phyloP scores from a whole-genome alignment of 2,888 invertebrate species.

The Campoplex nolae region DNA sequence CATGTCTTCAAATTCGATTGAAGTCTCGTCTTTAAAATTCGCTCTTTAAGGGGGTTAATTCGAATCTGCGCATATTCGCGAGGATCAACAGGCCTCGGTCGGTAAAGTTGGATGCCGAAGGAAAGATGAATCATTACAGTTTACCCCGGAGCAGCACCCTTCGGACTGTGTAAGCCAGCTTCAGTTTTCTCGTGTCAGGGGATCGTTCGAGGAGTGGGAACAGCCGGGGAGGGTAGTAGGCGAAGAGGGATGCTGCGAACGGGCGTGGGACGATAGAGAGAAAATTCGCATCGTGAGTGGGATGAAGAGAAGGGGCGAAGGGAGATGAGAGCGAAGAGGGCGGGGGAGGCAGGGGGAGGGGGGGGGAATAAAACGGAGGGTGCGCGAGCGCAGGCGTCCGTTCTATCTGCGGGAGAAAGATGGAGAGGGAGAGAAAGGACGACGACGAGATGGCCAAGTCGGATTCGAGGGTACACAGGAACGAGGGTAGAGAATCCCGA shows the following conservation, averaged over 20 bases:
- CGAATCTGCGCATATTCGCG: background rate
- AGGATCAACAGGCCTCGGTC: background rate
- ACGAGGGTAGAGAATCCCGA: constrained; percentile 54
- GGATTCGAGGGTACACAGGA: constrained; percentile 56
- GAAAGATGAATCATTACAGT: background rate
- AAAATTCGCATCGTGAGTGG: constrained; percentile 55
- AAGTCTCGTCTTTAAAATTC: too few species aligned
- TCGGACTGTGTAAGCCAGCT: constrained; percentile 27
- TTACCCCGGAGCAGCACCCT: constrained; percentile 19
- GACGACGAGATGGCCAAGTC: constrained; percentile 47
- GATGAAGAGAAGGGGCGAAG: constrained; percentile 19
- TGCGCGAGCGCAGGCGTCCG: constrained; percentile 66
- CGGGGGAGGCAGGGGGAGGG: constrained; percentile 21
- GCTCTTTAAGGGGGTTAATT: too few species aligned
- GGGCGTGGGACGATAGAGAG: constrained; percentile 63
- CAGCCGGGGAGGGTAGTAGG: background rate
- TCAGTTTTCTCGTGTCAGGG: constrained; percentile 56
- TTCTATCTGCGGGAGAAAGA: constrained; percentile 20
- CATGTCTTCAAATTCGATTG: too few species aligned
- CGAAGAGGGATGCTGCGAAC: constrained; percentile 58
- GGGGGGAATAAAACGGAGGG: constrained; percentile 65
- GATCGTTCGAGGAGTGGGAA: constrained; percentile 43
- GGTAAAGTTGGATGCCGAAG: background rate
- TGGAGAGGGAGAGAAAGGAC: constrained; percentile 38
- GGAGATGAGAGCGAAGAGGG: background rate